phyloP scores from a whole-genome alignment of 1,140 invertebrate genomes.

The Nylanderia fulva region DNA sequence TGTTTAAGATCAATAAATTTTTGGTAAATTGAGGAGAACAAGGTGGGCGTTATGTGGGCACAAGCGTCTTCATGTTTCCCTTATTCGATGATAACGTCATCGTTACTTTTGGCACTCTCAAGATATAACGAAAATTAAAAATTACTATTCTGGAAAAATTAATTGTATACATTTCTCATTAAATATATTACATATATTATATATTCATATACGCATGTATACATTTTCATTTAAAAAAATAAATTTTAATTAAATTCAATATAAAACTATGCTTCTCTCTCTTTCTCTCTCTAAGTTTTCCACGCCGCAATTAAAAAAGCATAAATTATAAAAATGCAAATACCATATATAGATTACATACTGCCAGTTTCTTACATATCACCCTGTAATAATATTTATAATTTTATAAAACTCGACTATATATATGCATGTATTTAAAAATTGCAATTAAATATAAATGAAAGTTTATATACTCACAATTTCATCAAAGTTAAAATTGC shows the following conservation, averaged over 20 bases:
- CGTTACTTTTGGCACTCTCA: neutral
- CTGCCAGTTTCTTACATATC: neutral
- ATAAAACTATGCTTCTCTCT: too few relatives aligned
- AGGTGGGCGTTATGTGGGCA: constrained; percentile 59
- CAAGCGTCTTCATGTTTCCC: constrained; percentile 22
- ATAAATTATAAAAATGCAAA: neutral
- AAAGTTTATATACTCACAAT: constrained; percentile 34
- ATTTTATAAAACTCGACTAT: neutral
- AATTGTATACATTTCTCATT: neutral
- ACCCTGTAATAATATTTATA: constrained; percentile 48
- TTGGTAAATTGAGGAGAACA: constrained; percentile 31
- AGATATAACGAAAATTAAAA: neutral
- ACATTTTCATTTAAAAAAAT: neutral
- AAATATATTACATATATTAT: neutral
- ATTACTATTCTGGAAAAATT: neutral
- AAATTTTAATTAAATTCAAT: constrained; percentile 17
- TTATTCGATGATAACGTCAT: constrained; percentile 58
- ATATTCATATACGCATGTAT: neutral
- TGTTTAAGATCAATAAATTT: constrained; percentile 38
- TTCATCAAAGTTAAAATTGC: constrained; percentile 47
- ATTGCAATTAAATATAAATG: neutral
- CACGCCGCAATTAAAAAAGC: neutral
- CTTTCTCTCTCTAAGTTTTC: neutral
- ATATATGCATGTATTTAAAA: neutral
- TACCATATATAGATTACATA: neutral